phyloP scores from a whole-genome alignment of 1,140 invertebrate species.

The Parasteatoda tepidariorum region DNA sequence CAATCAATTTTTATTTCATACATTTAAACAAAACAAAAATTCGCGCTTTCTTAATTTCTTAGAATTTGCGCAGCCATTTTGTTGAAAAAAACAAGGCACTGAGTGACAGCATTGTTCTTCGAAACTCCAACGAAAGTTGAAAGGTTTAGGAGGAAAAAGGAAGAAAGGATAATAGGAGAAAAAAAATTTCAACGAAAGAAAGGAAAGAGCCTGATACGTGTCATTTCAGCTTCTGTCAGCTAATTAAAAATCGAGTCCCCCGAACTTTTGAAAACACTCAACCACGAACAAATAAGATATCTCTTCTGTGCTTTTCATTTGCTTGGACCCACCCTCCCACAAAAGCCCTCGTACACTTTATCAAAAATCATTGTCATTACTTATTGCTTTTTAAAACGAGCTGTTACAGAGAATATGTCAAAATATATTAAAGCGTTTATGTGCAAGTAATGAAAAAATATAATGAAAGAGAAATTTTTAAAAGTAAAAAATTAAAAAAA shows the following conservation, averaged over 20 bases:
- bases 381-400: slow-evolving; percentile 46
- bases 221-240: slow-evolving; percentile 44
- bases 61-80: no score
- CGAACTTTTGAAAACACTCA: slow-evolving; percentile 41
- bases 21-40: not conserved
- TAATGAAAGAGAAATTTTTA: slow-evolving; percentile 50
- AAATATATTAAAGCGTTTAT: slow-evolving; percentile 59
- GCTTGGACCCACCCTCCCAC: not conserved
- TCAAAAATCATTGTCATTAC: slow-evolving; percentile 50
- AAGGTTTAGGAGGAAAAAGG: not conserved
- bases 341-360: slow-evolving; percentile 4
- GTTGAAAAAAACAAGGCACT: not conserved
- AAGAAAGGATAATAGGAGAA: not conserved
- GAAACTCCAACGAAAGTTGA: not conserved
- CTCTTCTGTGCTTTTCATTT: slow-evolving; percentile 11
- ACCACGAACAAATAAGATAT: slow-evolving; percentile 32
- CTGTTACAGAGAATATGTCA: slow-evolving; percentile 55
- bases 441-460: slow-evolving; percentile 3
- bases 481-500: slow-evolving; percentile 21
- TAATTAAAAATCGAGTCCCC: slow-evolving; percentile 56
- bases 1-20: not conserved
- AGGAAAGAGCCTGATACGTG: not conserved
- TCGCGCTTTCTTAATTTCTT: not conserved
- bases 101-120: slow-evolving; percentile 26
- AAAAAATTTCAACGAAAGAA: slow-evolving; percentile 1